Evolutionary conservation across 2,888 invertebrate genomes (phyloP).

Genomic region (Diplolepis rosae): DNA sequence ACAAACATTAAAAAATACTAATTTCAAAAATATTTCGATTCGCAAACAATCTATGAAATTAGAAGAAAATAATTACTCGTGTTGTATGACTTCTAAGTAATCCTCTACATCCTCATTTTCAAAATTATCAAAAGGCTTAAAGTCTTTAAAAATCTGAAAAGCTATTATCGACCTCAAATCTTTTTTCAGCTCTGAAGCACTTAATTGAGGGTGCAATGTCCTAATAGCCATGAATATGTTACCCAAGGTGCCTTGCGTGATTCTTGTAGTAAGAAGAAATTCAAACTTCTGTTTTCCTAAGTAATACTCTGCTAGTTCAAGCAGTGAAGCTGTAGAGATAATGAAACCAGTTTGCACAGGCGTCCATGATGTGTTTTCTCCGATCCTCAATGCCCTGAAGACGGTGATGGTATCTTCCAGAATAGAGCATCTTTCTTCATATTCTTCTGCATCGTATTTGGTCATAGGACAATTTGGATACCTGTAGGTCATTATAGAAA

Average conservation of each 20-base stretch:
- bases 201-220: background rate
- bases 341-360: background rate
- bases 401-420: background rate
- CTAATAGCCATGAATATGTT: background rate
- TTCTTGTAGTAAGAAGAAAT: background rate
- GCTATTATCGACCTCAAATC: background rate
- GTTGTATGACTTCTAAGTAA: background rate
- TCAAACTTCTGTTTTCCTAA: background rate
- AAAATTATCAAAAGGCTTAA: background rate
- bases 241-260: background rate
- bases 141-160: constrained; percentile 2
- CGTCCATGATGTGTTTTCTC: background rate
- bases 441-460: background rate
- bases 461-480: background rate
- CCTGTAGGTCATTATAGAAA: background rate
- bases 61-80: background rate
- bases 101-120: background rate
- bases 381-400: background rate
- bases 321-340: background rate
- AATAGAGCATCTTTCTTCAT: background rate
- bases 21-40: background rate
- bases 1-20: background rate
- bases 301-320: background rate
- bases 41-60: background rate
- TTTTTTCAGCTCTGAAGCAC: background rate